Percentiles rank a stretch among this genome's conserved stretches.
Evolutionary conservation across 2,888 invertebrate species (phyloP).

Genomic region (Athalia cordata): DNA sequence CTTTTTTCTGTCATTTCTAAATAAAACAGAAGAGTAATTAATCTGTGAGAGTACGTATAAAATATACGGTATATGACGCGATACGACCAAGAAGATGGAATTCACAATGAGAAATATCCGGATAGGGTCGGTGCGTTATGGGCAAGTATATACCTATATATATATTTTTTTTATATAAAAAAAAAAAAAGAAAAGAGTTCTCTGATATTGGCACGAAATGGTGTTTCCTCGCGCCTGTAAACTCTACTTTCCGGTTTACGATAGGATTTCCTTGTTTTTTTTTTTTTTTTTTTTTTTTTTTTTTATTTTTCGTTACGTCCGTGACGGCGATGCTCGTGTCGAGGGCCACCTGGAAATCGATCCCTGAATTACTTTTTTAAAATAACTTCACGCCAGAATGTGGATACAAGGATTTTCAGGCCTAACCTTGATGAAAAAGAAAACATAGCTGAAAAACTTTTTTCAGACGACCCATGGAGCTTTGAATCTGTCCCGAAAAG

Average conservation of each 20-base stretch:
- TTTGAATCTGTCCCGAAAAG: too few species aligned
- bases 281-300: constrained; percentile 2
- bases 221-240: constrained; percentile 14
- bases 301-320: not conserved
- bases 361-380: not conserved
- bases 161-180: constrained; percentile 9
- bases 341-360: constrained; percentile 5
- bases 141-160: constrained; percentile 1
- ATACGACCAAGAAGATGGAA: not conserved
- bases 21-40: not conserved
- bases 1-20: constrained; percentile 14
- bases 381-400: constrained; percentile 3
- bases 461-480: too few species aligned
- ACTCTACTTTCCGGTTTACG: constrained; percentile 28
- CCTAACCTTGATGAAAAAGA: not conserved
- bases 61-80: too few species aligned
- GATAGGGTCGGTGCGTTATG: constrained; percentile 15
- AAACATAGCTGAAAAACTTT: too few species aligned
- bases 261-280: not conserved
- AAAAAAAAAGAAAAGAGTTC: constrained; percentile 24
- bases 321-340: not conserved
- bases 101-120: not conserved
- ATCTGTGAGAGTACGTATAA: not conserved
- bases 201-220: constrained; percentile 13
- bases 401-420: not conserved